Conservation (phyloP, 2,113 vertebrate species). For the Electrona antarctica region DNA sequence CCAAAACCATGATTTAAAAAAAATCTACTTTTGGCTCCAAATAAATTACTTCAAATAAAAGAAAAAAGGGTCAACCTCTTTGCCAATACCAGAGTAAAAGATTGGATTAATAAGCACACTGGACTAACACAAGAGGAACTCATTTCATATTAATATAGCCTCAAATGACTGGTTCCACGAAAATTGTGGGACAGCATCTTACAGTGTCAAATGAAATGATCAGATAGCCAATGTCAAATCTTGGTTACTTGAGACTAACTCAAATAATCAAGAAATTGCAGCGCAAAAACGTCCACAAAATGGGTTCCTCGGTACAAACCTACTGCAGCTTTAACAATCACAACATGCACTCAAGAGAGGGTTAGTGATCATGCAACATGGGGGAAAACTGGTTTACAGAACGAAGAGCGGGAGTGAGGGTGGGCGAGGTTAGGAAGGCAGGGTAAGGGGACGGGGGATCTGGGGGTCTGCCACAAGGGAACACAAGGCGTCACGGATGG, state of each 20-base stretch:
- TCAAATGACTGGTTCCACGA: background rate
- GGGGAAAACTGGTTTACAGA: slow-evolving; percentile 51
- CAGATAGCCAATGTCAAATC: background rate
- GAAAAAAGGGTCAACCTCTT: slow-evolving; percentile 30
- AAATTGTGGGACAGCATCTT: background rate
- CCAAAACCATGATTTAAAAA: background rate
- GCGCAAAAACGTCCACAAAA: slow-evolving; percentile 47
- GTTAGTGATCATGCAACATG: slow-evolving; percentile 79
- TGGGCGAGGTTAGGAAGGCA: slow-evolving; percentile 45
- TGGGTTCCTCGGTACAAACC: slow-evolving; percentile 63
- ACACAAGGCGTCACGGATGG: slow-evolving; percentile 79
- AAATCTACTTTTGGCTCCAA: background rate
- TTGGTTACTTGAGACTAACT: background rate
- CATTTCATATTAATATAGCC: slow-evolving; percentile 56
- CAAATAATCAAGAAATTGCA: background rate
- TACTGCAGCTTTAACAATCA: slow-evolving; percentile 36
- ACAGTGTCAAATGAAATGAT: background rate
- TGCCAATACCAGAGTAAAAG: slow-evolving; percentile 19
- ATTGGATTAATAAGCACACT: slow-evolving; percentile 41
- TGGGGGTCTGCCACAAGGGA: slow-evolving; percentile 76
- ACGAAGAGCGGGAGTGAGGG: slow-evolving; percentile 39
- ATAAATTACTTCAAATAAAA: background rate
- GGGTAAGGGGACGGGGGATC: slow-evolving; percentile 49
- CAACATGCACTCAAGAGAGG: slow-evolving; percentile 49
- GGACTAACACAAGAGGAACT: slow-evolving; percentile 63